These are phyloP conservation scores for Mellilla xanthometata DNA, from an alignment of 2,888 invertebrate genomes.

Conservation along the genomic window DNA sequence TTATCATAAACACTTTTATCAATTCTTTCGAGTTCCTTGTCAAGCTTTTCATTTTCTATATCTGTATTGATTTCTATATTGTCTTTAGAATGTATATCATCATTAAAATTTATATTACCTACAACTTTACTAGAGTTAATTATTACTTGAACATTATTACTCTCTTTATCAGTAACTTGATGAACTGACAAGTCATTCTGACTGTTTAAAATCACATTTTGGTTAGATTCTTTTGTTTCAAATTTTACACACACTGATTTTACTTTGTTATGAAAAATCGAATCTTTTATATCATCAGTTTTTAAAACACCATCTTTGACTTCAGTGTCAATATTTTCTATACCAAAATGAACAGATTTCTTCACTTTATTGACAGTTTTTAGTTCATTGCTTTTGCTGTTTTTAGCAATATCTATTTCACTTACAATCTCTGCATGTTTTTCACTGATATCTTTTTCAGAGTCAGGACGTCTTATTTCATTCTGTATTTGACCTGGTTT, in stretches of 20 bases:
- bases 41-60: no score
- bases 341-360: not conserved
- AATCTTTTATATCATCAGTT: not conserved
- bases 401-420: not conserved
- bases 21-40: no score
- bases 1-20: no score
- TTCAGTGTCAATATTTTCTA: not conserved
- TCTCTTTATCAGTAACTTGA: no score
- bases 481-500: not conserved
- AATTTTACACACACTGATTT: conserved; percentile 2
- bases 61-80: no score
- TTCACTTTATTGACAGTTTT: not conserved
- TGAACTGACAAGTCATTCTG: not conserved
- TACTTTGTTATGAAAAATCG: conserved; percentile 5
- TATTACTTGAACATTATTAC: not conserved
- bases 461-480: not conserved
- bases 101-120: no score
- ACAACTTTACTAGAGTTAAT: not conserved
- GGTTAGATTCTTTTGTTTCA: not conserved
- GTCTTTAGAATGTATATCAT: no score
- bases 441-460: not conserved
- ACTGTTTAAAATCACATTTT: not conserved
- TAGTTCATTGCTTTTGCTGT: not conserved
- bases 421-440: conserved; percentile 1
- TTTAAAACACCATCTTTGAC: not conserved